These are phyloP conservation scores for Pterois miles DNA, from an alignment of 2,797 vertebrate genomes.

Conservation along the genomic window DNA sequence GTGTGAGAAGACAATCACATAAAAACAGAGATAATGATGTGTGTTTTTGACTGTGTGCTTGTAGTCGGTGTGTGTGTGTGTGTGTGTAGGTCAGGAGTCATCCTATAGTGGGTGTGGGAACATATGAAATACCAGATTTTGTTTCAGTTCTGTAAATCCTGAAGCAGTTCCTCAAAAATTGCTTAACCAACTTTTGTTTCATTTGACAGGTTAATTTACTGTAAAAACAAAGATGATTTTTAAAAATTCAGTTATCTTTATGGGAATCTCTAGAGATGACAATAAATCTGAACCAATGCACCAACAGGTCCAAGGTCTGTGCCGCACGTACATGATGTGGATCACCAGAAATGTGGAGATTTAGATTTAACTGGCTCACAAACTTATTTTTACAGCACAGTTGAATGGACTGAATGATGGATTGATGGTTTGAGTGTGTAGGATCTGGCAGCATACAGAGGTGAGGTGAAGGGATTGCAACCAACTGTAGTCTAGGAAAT, in stretches of 20 bases:
- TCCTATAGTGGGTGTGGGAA: constrained; percentile 37
- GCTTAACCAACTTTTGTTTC: constrained; percentile 24
- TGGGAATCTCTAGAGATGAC: not conserved
- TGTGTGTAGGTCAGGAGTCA: constrained; percentile 8
- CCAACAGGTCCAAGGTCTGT: not conserved
- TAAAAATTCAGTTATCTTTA: not conserved
- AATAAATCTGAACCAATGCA: not conserved
- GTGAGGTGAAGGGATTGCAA: too few species aligned
- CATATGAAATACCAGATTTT: constrained; percentile 34
- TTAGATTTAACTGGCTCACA: not conserved
- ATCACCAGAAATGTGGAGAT: not conserved
- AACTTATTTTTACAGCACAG: not conserved
- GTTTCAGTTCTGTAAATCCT: constrained; percentile 64
- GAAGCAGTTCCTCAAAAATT: constrained; percentile 49
- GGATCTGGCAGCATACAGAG: too few species aligned
- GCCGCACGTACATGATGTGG: not conserved
- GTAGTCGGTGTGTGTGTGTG: not conserved
- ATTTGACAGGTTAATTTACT: not conserved
- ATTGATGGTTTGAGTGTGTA: not conserved
- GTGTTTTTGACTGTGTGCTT: not conserved
- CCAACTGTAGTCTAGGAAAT: too few species aligned
- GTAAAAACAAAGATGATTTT: not conserved
- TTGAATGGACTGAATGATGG: not conserved
- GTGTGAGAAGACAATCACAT: constrained; percentile 37
- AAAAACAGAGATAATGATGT: constrained; percentile 37